Base-by-base conservation (phyloP, 2,888 invertebrate species). In the Scaptodrosophila latifasciaeformis region DNA sequence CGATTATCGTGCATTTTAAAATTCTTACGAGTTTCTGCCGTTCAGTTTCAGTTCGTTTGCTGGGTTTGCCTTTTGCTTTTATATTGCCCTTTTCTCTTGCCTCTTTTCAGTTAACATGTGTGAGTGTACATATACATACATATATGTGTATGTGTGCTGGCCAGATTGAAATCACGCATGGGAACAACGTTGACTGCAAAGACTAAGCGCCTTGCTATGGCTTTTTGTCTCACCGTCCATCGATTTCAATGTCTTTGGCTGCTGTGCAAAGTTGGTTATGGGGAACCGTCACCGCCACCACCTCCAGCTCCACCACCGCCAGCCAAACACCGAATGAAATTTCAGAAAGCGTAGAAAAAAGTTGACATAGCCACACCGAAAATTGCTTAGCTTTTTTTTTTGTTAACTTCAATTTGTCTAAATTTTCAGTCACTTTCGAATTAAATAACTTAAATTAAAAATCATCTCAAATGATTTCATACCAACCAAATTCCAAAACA, bases 1-100 rank as follows among this genome's bases (percentile, higher is more conserved):
- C 85, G 85, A 84, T 84, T 84, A 85, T 85, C 85, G 81, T 83
- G 85, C 83, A 85, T 85, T 85, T 85, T 83, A 84, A 84, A 82
- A 82, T 82, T 82, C 82, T 81, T 82, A 78, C 67, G 81, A 81
- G 83, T 78, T 72, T 81, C 74, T 71, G 66, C 64, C 65, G 63
- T 67, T 67, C 15, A 10, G 64, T 61, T 67, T 65, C 37, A 18
- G 6, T 44, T 10, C 27, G 24, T 43, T 27, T 19, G 9, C 37
- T 37, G 52, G 37, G 34, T 55, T 62, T 59, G 60, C 60, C 50
- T 65, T 60, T 59, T 50, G 66, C 65, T 67, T 63, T 78, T 74
- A 69, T 79, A 76, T 79, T 72, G 72, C 72, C 74, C 74, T 75
- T 79, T 79, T 78, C 66, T 61, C 66, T 74, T 29, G 31, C 43